Evolutionary conservation across 2,888 invertebrate genomes (phyloP), one percentile per base, ranked within the genome.

Genomic region (Diaprepes abbreviatus): DNA sequence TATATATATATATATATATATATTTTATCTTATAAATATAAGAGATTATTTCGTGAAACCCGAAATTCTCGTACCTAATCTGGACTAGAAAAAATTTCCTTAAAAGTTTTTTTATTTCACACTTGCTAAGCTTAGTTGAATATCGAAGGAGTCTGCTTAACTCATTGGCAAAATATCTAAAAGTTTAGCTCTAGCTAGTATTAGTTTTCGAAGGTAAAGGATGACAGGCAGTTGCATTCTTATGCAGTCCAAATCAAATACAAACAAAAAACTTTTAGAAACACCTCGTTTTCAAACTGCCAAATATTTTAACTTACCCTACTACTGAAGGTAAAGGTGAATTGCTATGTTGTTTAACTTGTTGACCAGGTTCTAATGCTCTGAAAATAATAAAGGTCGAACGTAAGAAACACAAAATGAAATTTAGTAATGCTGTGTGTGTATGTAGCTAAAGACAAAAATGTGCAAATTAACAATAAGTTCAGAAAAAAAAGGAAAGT

Each of bases 281-380:
- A 50, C 7, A 10, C 3, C 10, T 21, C 43, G 3, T 3, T 33
- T 57, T 16, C 16, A 17, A 24, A 28, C 43, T 24, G 19, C 21
- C 9, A 2, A 31, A 7, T 35, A 35, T 45, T 66, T 63, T 12
- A 77, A 88, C 88, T 89, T 89, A 89, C 89, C 89, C 89, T 85
- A 89, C 89, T 85, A 89, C 88, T 71, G 79, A 84, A 86, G 83
- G 88, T 88, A 89, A 85, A 87, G 84, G 84, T 79, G 84, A 83
- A 79, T 82, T 82, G 78, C 83, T 83, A 81, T 83, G 85, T 50
- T 50, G 48, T 83, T 84, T 84, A 78, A 80, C 83, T 81, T 83
- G 82, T 81, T 84, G 84, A 76, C 82, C 82, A 73, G 85, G 83
- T 79, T 85, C 89, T 88, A 89, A 86, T 80, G 89, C 89, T 88